Base-by-base conservation (phyloP, 1,140 invertebrate species). In the Scaptomyza pallida region DNA sequence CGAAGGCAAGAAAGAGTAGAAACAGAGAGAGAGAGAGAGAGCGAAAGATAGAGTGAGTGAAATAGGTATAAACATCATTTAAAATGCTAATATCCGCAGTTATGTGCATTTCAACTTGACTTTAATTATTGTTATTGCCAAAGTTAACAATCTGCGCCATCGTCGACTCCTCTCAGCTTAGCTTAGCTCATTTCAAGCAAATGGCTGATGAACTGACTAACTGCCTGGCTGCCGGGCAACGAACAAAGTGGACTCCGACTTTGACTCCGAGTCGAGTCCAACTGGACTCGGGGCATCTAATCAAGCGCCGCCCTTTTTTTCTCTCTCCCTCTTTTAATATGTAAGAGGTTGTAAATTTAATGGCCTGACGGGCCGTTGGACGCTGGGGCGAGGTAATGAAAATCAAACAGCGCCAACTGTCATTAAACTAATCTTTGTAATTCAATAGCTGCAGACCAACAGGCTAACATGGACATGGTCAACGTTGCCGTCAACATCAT, bases 81-180 rank as follows among this genome's bases (percentile, higher is more conserved):
- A 88, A 89, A 89, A 89, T 89, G 88, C 78, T 89, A 89, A 89
- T 89, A 81, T 77, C 75, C 75, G 81, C 81, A 64, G 78, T 83
- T 88, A 90, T 88, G 89, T 79, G 76, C 88, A 82, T 89, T 89
- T 88, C 88, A 89, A 89, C 78, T 86, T 71, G 81, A 86, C 88
- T 89, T 86, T 89, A 90, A 90, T 89, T 89, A 89, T 89, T 89
- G 88, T 89, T 89, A 89, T 89, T 82, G 82, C 81, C 78, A 73
- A 89, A 89, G 86, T 83, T 90, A 89, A 90, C 86, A 89, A 89
- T 88, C 85, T 86, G 75, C 69, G 59, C 76, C 72, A 54, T 64
- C 63, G 68, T 71, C 64, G 51, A 56, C 78, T 82, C 23, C 1
- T 3, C 26, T 30, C 26, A 30, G 26, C 26, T 30, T 8, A 30